phyloP scores from a whole-genome alignment of 2,113 vertebrate species.

The Furnarius figulus region DNA sequence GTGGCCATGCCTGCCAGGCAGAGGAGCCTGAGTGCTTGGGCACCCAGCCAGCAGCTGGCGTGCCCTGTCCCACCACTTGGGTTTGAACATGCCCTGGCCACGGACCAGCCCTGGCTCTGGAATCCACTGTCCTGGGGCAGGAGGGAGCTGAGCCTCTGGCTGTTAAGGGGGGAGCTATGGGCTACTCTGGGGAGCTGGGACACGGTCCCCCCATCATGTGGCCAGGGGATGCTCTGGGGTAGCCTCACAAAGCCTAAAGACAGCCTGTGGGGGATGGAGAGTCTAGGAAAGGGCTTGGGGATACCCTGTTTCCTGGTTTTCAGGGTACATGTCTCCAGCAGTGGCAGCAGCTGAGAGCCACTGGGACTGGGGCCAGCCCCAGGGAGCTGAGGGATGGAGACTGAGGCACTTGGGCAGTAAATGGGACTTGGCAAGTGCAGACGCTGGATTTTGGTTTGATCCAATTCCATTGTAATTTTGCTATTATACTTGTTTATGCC shows the following conservation, averaged over 20 bases:
- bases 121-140: fast-evolving
- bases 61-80: fast-evolving
- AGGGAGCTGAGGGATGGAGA: background rate
- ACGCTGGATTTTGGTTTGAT: background rate
- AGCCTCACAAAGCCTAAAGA: background rate
- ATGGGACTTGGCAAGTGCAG: background rate
- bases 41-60: background rate
- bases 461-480: background rate
- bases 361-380: background rate
- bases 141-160: background rate
- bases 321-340: background rate
- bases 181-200: background rate
- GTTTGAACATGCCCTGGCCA: fast-evolving
- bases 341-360: background rate
- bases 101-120: background rate
- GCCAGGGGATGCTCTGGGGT: background rate
- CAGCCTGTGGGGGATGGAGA: background rate
- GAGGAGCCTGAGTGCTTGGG: fast-evolving
- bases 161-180: fast-evolving
- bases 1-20: background rate
- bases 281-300: background rate
- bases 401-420: background rate
- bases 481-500: background rate
- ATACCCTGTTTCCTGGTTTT: background rate
- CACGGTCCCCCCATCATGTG: fast-evolving